Percentiles rank a stretch among this genome's conserved stretches.
Conservation (phyloP, 2,888 invertebrate species). For the Chymomyza caudatula region DNA sequence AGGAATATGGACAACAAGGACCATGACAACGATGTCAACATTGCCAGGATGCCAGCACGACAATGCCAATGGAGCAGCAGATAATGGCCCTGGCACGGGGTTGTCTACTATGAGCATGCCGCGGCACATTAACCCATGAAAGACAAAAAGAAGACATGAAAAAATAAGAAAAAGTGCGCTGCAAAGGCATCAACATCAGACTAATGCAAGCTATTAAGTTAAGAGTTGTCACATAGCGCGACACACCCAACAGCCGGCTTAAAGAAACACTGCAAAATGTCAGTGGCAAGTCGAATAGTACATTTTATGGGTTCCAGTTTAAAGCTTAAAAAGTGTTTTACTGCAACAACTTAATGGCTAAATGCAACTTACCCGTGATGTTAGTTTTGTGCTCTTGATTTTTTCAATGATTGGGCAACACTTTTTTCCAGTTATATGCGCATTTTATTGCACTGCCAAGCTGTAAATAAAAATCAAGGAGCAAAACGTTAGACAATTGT, state of each 20-base stretch:
- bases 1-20: slow-evolving; percentile 23
- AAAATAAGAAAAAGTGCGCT: neutral
- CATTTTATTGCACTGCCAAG: neutral
- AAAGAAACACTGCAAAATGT: neutral
- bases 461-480: neutral
- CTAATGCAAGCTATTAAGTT: slow-evolving; percentile 21
- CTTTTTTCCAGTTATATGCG: neutral
- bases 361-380: neutral
- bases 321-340: neutral
- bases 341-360: too few species aligned
- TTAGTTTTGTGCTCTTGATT: neutral
- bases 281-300: neutral
- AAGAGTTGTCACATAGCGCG: slow-evolving; percentile 3
- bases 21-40: neutral
- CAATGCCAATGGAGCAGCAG: neutral
- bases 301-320: neutral
- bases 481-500: neutral
- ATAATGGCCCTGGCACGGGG: neutral
- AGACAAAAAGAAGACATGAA: neutral
- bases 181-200: neutral
- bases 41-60: neutral
- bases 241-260: neutral
- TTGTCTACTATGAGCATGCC: neutral
- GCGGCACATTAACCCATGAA: neutral
- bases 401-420: neutral